A percentile compares a stretch with the other conserved stretches of the same genome.
These are phyloP conservation scores for Acanthosepion esculentum DNA, from an alignment of 2,888 invertebrate genomes.

Conservation along the genomic window DNA sequence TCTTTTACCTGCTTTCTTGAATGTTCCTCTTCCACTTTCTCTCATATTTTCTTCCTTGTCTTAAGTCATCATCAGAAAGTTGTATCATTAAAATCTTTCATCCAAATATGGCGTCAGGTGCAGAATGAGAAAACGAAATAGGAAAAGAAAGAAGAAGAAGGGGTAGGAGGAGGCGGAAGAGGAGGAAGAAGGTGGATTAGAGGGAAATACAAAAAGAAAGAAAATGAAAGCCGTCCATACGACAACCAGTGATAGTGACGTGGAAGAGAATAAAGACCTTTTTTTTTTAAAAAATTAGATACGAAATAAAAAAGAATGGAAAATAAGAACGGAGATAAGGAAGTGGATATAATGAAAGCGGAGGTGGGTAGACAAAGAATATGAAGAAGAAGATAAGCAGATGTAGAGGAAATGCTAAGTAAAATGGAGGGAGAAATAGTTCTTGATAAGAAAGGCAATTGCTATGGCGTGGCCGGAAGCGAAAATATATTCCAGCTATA, in stretches of 20 bases:
- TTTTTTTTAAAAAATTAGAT: too few relatives aligned
- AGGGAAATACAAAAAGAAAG: too few relatives aligned
- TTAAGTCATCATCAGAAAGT: background rate
- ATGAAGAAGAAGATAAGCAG: background rate
- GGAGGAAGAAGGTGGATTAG: too few relatives aligned
- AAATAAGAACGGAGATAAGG: background rate
- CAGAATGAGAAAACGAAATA: background rate
- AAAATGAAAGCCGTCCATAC: too few relatives aligned
- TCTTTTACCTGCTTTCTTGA: background rate
- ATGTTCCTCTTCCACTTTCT: too few relatives aligned
- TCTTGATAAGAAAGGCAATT: background rate
- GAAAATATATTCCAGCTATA: background rate
- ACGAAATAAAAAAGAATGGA: background rate
- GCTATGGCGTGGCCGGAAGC: background rate
- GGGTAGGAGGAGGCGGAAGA: background rate
- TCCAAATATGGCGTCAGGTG: background rate
- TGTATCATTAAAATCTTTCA: background rate
- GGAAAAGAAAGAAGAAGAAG: background rate
- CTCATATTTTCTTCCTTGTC: background rate
- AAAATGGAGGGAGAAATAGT: too few relatives aligned
- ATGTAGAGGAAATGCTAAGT: too few relatives aligned
- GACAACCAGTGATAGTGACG: too few relatives aligned
- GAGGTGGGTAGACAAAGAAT: background rate
- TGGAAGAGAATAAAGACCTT: too few relatives aligned
- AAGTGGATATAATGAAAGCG: background rate